Evolutionary conservation across 1,140 invertebrate genomes (phyloP).

Genomic region (Drosophila erecta): DNA sequence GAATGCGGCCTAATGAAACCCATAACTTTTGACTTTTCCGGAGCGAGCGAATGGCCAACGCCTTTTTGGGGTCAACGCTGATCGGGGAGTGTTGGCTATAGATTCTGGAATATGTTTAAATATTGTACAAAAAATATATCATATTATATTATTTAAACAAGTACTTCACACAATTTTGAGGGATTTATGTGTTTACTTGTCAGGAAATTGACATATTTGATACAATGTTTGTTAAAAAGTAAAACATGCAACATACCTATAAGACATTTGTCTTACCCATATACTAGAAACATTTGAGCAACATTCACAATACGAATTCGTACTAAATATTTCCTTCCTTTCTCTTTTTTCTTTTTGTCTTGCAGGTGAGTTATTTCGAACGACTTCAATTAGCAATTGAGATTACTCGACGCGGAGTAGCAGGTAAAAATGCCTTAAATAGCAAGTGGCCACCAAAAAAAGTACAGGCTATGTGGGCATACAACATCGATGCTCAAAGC

Average conservation of each 20-base stretch:
- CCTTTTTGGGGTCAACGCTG: constrained; percentile 45
- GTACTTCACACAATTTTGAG: too few relatives aligned
- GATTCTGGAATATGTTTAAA: too few relatives aligned
- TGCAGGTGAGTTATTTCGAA: constrained; percentile 63
- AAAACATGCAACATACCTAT: not conserved
- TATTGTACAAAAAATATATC: too few relatives aligned
- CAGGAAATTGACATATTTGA: too few relatives aligned
- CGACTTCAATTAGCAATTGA: constrained; percentile 55
- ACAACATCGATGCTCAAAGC: not conserved
- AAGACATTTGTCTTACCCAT: not conserved
- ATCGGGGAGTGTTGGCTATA: not conserved
- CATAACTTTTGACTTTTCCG: constrained; percentile 74
- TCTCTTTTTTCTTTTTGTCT: constrained; percentile 23
- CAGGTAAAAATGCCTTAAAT: constrained; percentile 71
- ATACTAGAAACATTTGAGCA: constrained; percentile 1
- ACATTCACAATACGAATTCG: constrained; percentile 2
- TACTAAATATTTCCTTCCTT: constrained; percentile 28
- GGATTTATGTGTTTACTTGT: too few relatives aligned
- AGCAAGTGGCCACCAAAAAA: constrained; percentile 38
- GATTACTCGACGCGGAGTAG: constrained; percentile 32
- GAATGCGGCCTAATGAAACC: constrained; percentile 68
- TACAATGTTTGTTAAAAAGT: not conserved
- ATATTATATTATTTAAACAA: too few relatives aligned
- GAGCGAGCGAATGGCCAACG: constrained; percentile 29
- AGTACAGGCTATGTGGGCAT: not conserved